Evolutionary conservation across 1,140 invertebrate genomes (phyloP).

Genomic region (Philotrypesis tridentata): DNA sequence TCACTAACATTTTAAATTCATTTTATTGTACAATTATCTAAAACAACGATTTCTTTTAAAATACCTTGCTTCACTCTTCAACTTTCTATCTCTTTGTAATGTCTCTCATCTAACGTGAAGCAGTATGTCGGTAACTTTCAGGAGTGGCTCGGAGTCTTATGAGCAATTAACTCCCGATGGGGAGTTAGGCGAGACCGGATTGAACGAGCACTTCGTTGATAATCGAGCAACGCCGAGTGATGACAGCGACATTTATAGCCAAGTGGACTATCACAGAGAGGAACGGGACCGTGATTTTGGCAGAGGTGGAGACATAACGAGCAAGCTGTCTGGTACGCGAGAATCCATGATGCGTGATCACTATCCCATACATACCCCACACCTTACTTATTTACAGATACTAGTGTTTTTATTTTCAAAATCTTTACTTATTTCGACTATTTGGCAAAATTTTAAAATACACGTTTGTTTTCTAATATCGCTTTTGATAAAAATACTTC

Average conservation of each 20-base stretch:
- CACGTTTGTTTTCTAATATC: too few species aligned
- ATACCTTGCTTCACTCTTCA: too few species aligned
- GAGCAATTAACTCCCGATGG: conserved; percentile 82
- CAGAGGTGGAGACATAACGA: conserved; percentile 67
- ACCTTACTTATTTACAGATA: not conserved
- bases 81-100: conserved; percentile 24
- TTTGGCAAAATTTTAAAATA: too few species aligned
- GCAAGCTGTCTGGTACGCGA: conserved; percentile 66
- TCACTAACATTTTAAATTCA: too few species aligned
- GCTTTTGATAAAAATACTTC: not conserved
- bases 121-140: conserved; percentile 75
- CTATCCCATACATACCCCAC: not conserved
- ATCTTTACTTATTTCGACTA: not conserved
- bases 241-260: conserved; percentile 82
- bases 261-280: conserved; percentile 74
- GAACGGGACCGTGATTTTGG: conserved; percentile 68
- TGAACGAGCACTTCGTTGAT: conserved; percentile 72
- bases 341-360: not conserved
- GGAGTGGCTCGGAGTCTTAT: conserved; percentile 88
- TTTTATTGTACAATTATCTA: too few species aligned
- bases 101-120: conserved; percentile 68
- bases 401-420: not conserved
- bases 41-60: too few species aligned
- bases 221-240: conserved; percentile 76
- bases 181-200: conserved; percentile 70